Conservation (phyloP, 1,140 invertebrate genomes). For the Megalopta genalis region DNA sequence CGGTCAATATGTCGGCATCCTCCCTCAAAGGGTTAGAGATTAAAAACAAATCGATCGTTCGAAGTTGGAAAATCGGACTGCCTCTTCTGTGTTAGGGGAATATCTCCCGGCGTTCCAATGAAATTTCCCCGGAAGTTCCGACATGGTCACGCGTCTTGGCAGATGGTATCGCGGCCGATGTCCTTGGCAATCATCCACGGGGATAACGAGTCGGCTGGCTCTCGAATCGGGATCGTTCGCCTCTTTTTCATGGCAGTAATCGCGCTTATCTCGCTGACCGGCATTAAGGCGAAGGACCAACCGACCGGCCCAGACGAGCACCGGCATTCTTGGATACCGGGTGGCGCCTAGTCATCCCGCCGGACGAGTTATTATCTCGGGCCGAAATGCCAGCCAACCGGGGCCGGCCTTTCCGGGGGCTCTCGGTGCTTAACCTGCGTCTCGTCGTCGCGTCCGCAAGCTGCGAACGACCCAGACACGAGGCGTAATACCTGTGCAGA, state of each 20-base stretch:
- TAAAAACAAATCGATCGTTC: no score
- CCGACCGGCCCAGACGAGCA: constrained; percentile 21
- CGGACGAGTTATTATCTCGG: constrained; percentile 74
- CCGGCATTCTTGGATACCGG: constrained; percentile 71
- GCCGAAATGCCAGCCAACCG: constrained; percentile 60
- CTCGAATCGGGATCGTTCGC: constrained; percentile 5
- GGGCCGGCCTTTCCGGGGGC: constrained; percentile 48
- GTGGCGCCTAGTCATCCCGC: constrained; percentile 70
- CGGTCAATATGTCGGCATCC: no score
- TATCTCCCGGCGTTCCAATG: no score
- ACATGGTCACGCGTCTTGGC: not conserved
- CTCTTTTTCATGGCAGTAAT: constrained; percentile 29
- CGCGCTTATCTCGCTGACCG: constrained; percentile 34
- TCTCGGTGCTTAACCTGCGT: constrained; percentile 39
- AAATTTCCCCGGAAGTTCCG: not conserved
- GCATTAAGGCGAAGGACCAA: constrained; percentile 42
- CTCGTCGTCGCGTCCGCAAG: not conserved
- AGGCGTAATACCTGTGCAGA: no score
- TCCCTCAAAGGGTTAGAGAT: no score
- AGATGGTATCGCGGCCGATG: constrained; percentile 10
- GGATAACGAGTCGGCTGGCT: not conserved
- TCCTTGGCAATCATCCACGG: constrained; percentile 6
- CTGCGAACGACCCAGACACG: no score
- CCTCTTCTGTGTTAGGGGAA: no score
- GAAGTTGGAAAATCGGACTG: no score